Evolutionary conservation across 2,797 vertebrate genomes (phyloP).

Genomic region (Urophycis tenuis): DNA sequence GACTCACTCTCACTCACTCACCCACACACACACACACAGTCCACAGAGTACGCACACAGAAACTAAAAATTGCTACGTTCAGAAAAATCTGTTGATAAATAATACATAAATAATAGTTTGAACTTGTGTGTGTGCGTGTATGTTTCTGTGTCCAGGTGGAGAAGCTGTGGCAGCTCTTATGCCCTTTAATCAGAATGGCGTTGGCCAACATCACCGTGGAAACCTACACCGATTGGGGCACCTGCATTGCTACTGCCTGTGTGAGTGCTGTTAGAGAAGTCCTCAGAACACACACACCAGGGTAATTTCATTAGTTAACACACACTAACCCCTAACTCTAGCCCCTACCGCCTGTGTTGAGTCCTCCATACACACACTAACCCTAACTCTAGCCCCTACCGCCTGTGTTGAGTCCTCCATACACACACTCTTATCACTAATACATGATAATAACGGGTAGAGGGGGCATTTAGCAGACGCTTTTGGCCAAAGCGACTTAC

Average conservation of each 20-base stretch:
- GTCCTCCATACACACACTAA: no score
- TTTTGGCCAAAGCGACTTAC: no score
- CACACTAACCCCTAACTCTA: no score
- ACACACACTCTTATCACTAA: no score
- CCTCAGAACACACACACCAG: constrained; percentile 6
- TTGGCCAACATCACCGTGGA: constrained; percentile 92
- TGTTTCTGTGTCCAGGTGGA: constrained; percentile 74
- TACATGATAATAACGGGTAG: no score
- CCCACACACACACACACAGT: constrained; percentile 6
- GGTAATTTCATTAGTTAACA: neutral
- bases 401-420: no score
- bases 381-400: no score
- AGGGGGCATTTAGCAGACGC: no score
- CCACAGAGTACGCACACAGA: neutral
- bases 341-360: no score
- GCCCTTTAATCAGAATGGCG: constrained; percentile 87
- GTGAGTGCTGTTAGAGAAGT: constrained; percentile 65
- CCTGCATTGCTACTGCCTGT: constrained; percentile 76
- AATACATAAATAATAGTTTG: neutral
- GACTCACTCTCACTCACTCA: no score
- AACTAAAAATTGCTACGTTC: neutral
- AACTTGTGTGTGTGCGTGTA: neutral
- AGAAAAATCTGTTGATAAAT: neutral
- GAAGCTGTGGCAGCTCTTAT: constrained; percentile 83
- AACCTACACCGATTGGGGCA: constrained; percentile 94